Conservation (phyloP, 1,140 invertebrate species). For the Heliconius congener region DNA sequence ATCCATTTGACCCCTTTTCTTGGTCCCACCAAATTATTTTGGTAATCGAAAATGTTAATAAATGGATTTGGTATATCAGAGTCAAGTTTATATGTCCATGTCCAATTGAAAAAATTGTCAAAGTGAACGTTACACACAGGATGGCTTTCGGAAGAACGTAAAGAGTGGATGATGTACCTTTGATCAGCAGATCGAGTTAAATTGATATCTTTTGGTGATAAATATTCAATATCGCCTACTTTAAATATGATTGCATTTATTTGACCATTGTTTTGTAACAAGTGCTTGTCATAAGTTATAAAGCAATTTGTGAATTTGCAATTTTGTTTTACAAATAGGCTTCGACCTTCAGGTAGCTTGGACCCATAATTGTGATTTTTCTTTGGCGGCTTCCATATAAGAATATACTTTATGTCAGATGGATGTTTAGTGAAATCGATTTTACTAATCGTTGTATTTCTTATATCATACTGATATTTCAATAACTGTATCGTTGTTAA, state of each 20-base stretch:
- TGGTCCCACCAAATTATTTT: constrained; percentile 58
- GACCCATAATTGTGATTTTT: background rate
- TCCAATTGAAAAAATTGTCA: constrained; percentile 56
- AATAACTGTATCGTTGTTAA: constrained; percentile 45
- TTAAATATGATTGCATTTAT: constrained; percentile 59
- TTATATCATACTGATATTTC: background rate
- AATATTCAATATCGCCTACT: constrained; percentile 45
- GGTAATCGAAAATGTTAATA: constrained; percentile 54
- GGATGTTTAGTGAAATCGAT: constrained; percentile 31
- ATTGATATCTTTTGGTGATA: constrained; percentile 41
- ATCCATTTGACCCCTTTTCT: constrained; percentile 52
- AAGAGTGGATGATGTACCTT: constrained; percentile 61
- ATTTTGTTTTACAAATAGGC: constrained; percentile 60
- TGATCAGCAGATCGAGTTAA: constrained; percentile 56
- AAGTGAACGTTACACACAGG: constrained; percentile 56
- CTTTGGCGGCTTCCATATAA: constrained; percentile 51
- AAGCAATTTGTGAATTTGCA: constrained; percentile 63
- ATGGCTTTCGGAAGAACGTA: constrained; percentile 52
- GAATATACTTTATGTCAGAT: constrained; percentile 65
- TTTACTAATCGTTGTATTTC: background rate
- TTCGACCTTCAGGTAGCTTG: constrained; percentile 48
- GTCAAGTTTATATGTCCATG: constrained; percentile 49
- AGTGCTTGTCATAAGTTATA: constrained; percentile 56
- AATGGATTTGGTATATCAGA: constrained; percentile 67
- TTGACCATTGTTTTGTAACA: constrained; percentile 38